Percentiles rank a stretch among this genome's conserved stretches.
These are phyloP conservation scores for Syngnathus floridae DNA, from an alignment of 2,113 vertebrate species.

Conservation along the genomic window DNA sequence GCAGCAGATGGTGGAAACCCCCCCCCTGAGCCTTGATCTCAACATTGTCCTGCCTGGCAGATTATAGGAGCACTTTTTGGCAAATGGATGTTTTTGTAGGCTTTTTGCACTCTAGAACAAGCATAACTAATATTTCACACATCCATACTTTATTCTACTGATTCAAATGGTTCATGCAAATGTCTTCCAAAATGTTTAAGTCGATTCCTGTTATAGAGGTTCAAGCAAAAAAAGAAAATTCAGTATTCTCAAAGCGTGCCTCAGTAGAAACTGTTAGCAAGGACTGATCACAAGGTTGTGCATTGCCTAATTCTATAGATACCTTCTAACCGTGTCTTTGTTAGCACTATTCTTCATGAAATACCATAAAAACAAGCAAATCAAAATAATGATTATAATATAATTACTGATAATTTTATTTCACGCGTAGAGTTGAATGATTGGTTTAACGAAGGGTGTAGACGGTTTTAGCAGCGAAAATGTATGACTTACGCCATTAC, in stretches of 20 bases:
- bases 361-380: neutral
- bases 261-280: neutral
- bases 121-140: neutral
- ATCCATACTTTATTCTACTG: neutral
- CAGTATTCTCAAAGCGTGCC: neutral
- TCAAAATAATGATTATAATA: no score
- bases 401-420: no score
- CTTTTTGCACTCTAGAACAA: neutral
- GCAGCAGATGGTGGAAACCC: neutral
- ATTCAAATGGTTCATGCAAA: neutral
- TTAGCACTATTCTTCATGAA: no score
- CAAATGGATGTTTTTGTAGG: neutral
- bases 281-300: no score
- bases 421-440: no score
- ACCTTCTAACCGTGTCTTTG: neutral
- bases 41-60: conserved; percentile 1
- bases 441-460: no score
- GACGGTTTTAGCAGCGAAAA: no score
- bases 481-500: no score
- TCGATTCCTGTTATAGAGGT: neutral
- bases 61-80: neutral
- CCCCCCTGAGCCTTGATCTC: neutral
- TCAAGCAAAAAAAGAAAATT: neutral
- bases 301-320: neutral
- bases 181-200: neutral